Evolutionary conservation across 2,888 invertebrate species (phyloP).

Genomic region (Chloroclystis v-ata): DNA sequence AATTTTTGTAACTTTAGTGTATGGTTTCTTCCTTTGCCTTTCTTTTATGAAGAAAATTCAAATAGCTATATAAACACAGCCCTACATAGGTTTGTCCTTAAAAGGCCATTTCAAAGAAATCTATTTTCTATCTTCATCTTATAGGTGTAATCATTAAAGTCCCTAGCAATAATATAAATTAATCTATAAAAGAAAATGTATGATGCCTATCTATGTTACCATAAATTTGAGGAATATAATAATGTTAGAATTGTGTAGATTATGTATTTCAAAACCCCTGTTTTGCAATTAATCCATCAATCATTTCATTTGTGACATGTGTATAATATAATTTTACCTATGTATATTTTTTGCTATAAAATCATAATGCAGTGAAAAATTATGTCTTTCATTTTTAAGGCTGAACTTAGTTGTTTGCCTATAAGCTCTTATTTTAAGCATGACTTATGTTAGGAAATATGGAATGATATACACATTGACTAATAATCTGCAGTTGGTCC

Average conservation of each 20-base stretch:
- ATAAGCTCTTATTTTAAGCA: too few species aligned
- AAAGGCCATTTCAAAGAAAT: neutral
- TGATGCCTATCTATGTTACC: slow-evolving; percentile 16
- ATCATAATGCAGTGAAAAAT: slow-evolving; percentile 71
- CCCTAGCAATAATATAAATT: slow-evolving; percentile 4
- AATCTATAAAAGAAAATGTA: slow-evolving; percentile 14
- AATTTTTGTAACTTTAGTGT: slow-evolving; percentile 57
- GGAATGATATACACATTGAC: too few species aligned
- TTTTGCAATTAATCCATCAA: slow-evolving; percentile 46
- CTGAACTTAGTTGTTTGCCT: too few species aligned
- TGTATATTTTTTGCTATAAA: slow-evolving; percentile 78
- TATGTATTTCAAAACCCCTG: slow-evolving; percentile 37
- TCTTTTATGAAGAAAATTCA: neutral
- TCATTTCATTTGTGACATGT: slow-evolving; percentile 67
- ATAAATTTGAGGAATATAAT: slow-evolving; percentile 22
- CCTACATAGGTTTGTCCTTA: too few species aligned
- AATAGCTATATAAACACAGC: neutral
- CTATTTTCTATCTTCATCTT: slow-evolving; percentile 6
- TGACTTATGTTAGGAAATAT: too few species aligned
- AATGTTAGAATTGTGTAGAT: slow-evolving; percentile 32
- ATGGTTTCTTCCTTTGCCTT: slow-evolving; percentile 52
- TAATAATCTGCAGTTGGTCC: too few species aligned
- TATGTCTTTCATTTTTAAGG: slow-evolving; percentile 51
- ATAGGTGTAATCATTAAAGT: slow-evolving; percentile 12
- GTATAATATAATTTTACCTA: slow-evolving; percentile 68